phyloP scores from a whole-genome alignment of 2,797 vertebrate genomes.

The Pygocentrus nattereri region DNA sequence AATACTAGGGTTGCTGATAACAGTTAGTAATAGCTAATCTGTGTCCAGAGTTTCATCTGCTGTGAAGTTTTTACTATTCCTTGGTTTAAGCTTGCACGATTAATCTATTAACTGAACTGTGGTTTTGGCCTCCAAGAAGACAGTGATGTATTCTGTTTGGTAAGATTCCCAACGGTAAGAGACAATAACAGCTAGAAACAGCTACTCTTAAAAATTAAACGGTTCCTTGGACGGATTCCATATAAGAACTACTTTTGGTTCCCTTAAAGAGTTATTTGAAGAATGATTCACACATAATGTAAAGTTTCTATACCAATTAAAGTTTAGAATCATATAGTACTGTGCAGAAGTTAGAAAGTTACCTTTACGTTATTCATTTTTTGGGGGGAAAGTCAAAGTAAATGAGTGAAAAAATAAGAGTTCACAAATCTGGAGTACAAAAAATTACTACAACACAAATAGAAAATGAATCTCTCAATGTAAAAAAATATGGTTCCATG shows the following conservation, averaged over 20 bases:
- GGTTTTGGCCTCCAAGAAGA: constrained; percentile 34
- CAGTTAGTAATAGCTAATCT: not conserved
- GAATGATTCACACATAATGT: too few relatives aligned
- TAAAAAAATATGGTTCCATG: too few relatives aligned
- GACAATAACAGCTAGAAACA: not conserved
- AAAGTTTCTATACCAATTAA: too few relatives aligned
- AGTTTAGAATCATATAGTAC: too few relatives aligned
- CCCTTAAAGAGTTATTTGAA: not conserved
- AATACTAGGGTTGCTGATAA: constrained; percentile 5
- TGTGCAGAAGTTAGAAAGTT: too few relatives aligned
- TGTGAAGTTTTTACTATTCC: not conserved
- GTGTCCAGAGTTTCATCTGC: not conserved
- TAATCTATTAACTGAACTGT: constrained; percentile 28
- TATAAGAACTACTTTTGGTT: not conserved
- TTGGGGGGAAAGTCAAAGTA: too few relatives aligned
- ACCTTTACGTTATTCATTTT: too few relatives aligned
- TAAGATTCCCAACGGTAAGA: not conserved
- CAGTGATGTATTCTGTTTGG: constrained; percentile 32
- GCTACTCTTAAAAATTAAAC: not conserved
- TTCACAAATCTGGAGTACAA: too few relatives aligned
- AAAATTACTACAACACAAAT: too few relatives aligned
- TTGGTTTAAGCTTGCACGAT: constrained; percentile 17
- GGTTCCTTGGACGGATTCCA: not conserved
- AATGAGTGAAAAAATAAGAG: too few relatives aligned
- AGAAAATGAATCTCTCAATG: too few relatives aligned